Base-by-base conservation (phyloP, 2,888 invertebrate species). In the Nomada hirtipes region DNA sequence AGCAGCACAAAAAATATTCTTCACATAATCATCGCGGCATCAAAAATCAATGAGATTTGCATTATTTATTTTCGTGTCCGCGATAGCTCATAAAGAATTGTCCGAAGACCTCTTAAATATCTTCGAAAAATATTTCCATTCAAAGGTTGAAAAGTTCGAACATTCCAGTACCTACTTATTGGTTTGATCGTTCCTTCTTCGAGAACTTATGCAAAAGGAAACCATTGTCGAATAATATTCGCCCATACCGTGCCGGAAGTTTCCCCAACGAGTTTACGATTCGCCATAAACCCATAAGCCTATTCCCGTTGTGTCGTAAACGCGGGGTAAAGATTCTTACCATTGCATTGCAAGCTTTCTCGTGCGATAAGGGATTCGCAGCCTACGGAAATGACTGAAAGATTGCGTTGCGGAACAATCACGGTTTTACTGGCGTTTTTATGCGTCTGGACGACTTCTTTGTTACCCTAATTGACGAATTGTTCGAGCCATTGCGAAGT, bases 351-450 rank as follows among this genome's bases (percentile, higher is more conserved):
- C 57, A 36, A 55, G 42, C 4, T 55, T 55, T 26, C 55, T n/a
- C 57, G n/a, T 18, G 15, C 68, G 42, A 68, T 47, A 59, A 69
- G 69, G 57, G 57, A 69, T 69, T 69, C 69, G 13, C 42, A 9
- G 23, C 23, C 57, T 13, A 57, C 20, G 55, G 44, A 68, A 68
- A 57, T 68, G 55, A 44, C 55, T 0, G 44, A 57, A 57, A 18
- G 69, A 59, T 69, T 15, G 69, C 26, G 18, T 18, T 7, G 18
- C 23, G 57, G n/a, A 57, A 26, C 69, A 69, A 69, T 69, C 69
- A 44, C 26, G 2, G 15, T 26, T 69, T 69, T 47, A 69, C 20
- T 23, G 2, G 18, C 7, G 42, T 57, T 68, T 68, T 68, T 68
- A n/a, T 42, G 23, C 44, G 11, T 18, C 26, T 2, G 2, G 2